Evolutionary conservation across 2,797 vertebrate species (phyloP).

Genomic region (Pseudomugil tenellus): DNA sequence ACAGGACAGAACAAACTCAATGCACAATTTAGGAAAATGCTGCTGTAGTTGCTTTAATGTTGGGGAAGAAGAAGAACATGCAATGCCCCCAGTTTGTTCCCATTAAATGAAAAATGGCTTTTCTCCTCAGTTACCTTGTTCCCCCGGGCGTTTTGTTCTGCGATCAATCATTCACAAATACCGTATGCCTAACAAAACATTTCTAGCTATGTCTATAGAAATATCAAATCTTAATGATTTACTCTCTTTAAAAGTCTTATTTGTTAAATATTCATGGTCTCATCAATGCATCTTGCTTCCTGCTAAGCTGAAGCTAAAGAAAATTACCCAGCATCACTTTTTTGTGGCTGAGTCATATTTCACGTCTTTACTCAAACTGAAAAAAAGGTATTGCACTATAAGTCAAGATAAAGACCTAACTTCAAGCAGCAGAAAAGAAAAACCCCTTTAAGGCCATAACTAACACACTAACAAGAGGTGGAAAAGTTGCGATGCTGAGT

Average conservation of each 20-base stretch:
- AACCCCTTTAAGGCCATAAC: background rate
- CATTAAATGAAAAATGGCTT: conserved; percentile 61
- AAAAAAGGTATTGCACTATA: conserved; percentile 4
- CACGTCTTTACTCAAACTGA: conserved; percentile 14
- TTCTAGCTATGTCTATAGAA: conserved; percentile 28
- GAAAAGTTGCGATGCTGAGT: background rate
- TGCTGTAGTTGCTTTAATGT: conserved; percentile 45
- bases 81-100: conserved; percentile 61
- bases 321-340: conserved; percentile 10
- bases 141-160: conserved; percentile 43
- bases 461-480: background rate
- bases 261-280: background rate
- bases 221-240: background rate
- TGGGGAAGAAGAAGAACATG: conserved; percentile 18
- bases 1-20: background rate
- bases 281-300: background rate
- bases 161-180: conserved; percentile 49
- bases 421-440: background rate
- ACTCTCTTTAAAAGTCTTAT: background rate
- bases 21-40: background rate
- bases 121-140: conserved; percentile 41
- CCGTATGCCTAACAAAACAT: conserved; percentile 24
- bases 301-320: too few species aligned
- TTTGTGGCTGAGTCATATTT: conserved; percentile 16
- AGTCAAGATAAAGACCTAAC: background rate